phyloP scores from a whole-genome alignment of 2,888 invertebrate species.

The Lycocerus yunnanus region DNA sequence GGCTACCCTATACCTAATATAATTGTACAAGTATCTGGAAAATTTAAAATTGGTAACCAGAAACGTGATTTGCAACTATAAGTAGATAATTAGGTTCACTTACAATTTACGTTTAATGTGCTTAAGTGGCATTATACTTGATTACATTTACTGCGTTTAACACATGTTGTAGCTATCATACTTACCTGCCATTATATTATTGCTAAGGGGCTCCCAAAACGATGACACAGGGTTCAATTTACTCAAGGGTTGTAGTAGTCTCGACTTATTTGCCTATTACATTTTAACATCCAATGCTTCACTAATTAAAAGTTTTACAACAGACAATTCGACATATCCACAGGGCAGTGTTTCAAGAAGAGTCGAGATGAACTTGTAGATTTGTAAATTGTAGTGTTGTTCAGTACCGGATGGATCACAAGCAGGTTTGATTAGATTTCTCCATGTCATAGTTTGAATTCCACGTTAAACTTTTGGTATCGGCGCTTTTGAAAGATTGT shows the following conservation, averaged over 20 bases:
- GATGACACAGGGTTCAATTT: slow-evolving; percentile 22
- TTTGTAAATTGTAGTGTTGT: too few relatives aligned
- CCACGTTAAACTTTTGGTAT: too few relatives aligned
- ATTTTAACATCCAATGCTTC: not conserved
- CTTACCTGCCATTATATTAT: slow-evolving; percentile 40
- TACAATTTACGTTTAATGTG: slow-evolving; percentile 25
- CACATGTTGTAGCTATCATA: slow-evolving; percentile 35
- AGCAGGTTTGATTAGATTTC: too few relatives aligned
- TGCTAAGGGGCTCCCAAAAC: slow-evolving; percentile 37
- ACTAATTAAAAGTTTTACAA: not conserved
- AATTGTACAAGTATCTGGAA: not conserved
- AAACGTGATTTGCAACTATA: not conserved
- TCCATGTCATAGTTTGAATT: too few relatives aligned
- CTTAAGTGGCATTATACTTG: slow-evolving; percentile 31
- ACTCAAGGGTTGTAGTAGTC: not conserved
- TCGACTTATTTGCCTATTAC: not conserved
- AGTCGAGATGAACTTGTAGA: too few relatives aligned
- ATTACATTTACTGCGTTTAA: slow-evolving; percentile 36
- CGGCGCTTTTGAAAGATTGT: too few relatives aligned
- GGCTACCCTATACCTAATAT: not conserved
- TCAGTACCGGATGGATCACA: too few relatives aligned
- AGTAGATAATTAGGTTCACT: slow-evolving; percentile 26
- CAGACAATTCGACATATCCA: too few relatives aligned
- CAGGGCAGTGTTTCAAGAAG: too few relatives aligned
- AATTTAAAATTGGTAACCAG: not conserved